Base-by-base conservation (phyloP, 1,140 invertebrate species). In the Melitaea cinxia region DNA sequence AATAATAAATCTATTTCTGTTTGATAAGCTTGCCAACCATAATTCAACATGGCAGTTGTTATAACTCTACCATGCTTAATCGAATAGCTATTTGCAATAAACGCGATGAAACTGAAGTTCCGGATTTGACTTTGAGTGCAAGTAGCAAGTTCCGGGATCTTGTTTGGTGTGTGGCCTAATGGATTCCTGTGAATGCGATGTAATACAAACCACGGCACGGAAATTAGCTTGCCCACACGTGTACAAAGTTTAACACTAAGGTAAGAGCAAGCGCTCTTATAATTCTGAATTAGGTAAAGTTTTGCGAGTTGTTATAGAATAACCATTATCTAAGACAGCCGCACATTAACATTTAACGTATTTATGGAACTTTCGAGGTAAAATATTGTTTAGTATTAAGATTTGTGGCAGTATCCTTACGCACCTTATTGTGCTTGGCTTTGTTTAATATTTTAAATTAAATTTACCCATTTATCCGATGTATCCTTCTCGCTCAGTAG, bases 81-180 rank as follows among this genome's bases (percentile, higher is more conserved):
- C 10, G 19, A 47, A 47, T 12, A 47, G 42, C 42, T 23, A 47
- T 47, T 47, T 47, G 42, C 2, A 47, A 47, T 47, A 47, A 47
- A 23, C 42, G 19, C 3, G 6, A 21, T 4, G 9, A 1, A 17
- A 3, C 23, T 21, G 9, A 17, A 47, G 42, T 47, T 24, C 47
- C 14, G 60, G 68, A 50, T 70, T 68, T 42, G 45, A 69, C 47
- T 69, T 55, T 30, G 57, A 56, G 53, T 49, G 21, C 62, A 52
- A 68, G 50, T 9, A 52, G 50, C 55, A 71, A 76, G 60, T 69
- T 71, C 62, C 39, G 49, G 61, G 66, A 68, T 71, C 68, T 76
- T 70, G 73, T 71, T 77, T 73, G 74, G 72, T 73, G 65, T 68
- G 54, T 65, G 33, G 57, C 42, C 42, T 47, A 47, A 47, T 47